Percentiles rank a stretch among this genome's conserved stretches.
Conservation (phyloP, 2,797 vertebrate species). For the Hyperoplus immaculatus region DNA sequence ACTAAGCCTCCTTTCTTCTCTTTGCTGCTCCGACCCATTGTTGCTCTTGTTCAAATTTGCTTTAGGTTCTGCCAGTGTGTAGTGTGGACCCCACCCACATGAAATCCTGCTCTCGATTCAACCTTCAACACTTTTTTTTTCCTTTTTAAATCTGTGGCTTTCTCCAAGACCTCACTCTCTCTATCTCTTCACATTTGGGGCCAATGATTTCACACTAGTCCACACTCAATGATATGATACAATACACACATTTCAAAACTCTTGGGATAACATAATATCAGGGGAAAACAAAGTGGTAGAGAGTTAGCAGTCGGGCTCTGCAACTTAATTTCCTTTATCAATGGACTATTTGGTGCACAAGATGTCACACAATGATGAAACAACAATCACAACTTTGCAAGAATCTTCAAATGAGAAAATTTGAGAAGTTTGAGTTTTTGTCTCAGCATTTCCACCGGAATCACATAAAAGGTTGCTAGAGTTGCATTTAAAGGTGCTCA, state of each 20-base stretch:
- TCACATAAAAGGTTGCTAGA: neutral
- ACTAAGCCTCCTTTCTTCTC: conserved; percentile 61
- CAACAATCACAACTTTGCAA: too few species aligned
- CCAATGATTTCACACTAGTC: neutral
- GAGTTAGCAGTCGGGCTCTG: neutral
- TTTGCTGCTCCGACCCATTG: conserved; percentile 75
- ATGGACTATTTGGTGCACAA: neutral
- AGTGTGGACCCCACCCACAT: conserved; percentile 66
- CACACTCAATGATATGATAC: neutral
- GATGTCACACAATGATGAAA: neutral
- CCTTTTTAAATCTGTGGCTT: neutral
- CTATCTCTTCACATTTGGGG: neutral
- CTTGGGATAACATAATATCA: too few species aligned
- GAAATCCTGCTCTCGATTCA: conserved; percentile 62
- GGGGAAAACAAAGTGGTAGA: neutral
- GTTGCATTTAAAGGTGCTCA: too few species aligned
- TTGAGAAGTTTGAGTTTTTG: neutral
- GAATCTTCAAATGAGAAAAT: neutral
- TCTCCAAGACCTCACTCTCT: neutral
- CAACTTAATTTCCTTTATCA: neutral
- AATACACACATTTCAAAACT: neutral
- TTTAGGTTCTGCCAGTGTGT: conserved; percentile 59
- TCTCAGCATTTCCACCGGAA: conserved; percentile 4
- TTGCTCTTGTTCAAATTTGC: conserved; percentile 83
- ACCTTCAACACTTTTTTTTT: conserved; percentile 4